Evolutionary conservation across 1,140 invertebrate genomes (phyloP), one percentile per base, ranked within the genome.

Genomic region (Eriocheir sinensis): DNA sequence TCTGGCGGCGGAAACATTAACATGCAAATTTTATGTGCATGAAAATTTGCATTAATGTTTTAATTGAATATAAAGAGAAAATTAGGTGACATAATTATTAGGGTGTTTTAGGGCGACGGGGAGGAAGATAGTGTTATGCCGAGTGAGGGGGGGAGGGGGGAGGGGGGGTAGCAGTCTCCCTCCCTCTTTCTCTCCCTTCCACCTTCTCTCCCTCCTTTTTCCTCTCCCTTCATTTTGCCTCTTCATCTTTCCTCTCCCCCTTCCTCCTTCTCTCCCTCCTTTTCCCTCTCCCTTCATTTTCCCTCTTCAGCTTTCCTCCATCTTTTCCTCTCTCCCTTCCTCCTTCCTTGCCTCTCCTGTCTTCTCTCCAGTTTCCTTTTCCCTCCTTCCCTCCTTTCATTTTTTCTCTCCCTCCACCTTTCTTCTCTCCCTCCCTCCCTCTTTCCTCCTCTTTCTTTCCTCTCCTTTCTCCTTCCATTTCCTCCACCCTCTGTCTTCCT

Each of bases 31-130:
- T 72, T 72, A 72, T 72, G 60, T 72, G 60, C 60, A 72, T 72
- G 60, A 72, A 72, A 72, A 72, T 72, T 72, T 72, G 60, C 60
- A 72, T 72, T 72, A 72, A 72, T 72, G 60, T 72, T 72, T 72
- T 72, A 72, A 72, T 72, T 72, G 60, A 72, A 72, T 72, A 72
- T 72, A 72, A 72, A 72, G 60, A 72, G 60, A 72, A 72, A 72
- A 72, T 72, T 72, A 72, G 60, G 60, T 72, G 60, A 72, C 60
- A 72, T 72, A 27, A 72, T 72, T 72, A 72, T 72, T 72, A 72
- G 60, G n/a, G 60, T 72, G 60, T 72, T 72, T 72, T 72, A 72
- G 60, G 60, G 60, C 12, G 27, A 27, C 60, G 60, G 21, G 3
- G 60, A 72, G 60, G n/a, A 72, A 72, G 60, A 72, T 72, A 72